Base-by-base conservation (phyloP, 2,888 invertebrate genomes). In the Ectemnius continuus region DNA sequence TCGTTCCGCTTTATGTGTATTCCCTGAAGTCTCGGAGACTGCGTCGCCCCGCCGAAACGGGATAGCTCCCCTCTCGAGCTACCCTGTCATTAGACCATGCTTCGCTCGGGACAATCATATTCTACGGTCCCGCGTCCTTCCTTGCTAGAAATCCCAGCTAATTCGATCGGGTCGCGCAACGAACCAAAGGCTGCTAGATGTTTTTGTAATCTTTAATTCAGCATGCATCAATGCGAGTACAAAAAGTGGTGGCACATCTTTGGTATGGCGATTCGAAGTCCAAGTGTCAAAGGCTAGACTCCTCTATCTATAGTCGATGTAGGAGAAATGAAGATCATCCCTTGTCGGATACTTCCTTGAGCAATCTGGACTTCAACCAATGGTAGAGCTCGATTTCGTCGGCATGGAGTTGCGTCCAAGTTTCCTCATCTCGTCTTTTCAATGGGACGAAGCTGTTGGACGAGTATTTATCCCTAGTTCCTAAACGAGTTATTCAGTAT, bases 371-470 rank as follows among this genome's bases (percentile, higher is more conserved):
- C 84, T 91, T 92, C 4, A 93, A 87, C 92, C 93, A 94, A 61
- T 92, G 87, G 84, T 94, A 94, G 86, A 94, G 93, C 79, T 93
- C 92, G 73, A 93, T 91, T 87, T 94, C 94, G 18, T 90, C 88
- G 58, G 86, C 86, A n/a, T 94, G 87, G 56, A 90, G 87, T 71
- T 90, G 87, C 67, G 87, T 88, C 52, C 88, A 75, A 16, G 80
- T 75, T 59, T 85, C 84, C 61, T 80, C 84, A 16, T 78, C 62
- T 57, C 61, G 67, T 47, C 81, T 70, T 14, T 83, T 83, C 47
- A 86, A 59, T 36, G 59, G 11, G 18, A 65, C 16, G 14, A 65
- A 14, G 4, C 13, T 23, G 20, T 68, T 64, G 18, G 67, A 14
- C 23, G 61, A 13, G 6, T 83, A 81, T 79, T 91, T 91, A 61